Base-by-base conservation (phyloP, 2,888 invertebrate species). In the Troides oblongomaculatus region DNA sequence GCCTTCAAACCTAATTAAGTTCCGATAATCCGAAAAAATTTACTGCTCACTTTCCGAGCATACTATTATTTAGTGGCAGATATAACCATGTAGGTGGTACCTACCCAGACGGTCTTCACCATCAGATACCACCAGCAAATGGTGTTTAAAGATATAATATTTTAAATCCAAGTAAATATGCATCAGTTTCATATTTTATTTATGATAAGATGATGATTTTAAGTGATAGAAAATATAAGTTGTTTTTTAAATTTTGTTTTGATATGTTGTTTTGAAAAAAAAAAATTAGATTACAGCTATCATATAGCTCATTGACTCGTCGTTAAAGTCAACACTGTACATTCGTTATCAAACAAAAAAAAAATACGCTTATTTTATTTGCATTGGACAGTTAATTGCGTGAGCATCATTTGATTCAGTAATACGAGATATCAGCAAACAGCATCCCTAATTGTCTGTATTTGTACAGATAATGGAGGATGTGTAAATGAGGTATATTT, bases 401-500 rank as follows among this genome's bases (percentile, higher is more conserved):
- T 17, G 36, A n/a, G n/a, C 39, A 17, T n/a, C 17, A 66, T 39
- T 18, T 66, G 62, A 46, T 25, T 46, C n/a, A 18, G 17, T 68
- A 63, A 50, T 39, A 60, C 4, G 60, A 58, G 53, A 60, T 53
- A 59, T 53, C 59, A 64, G 50, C 59, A 63, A 18, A 46, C 59
- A 8, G 53, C 64, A 64, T 59, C 59, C 68, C 53, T 6, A 57
- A n/a, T 60, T 64, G 64, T 64, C 63, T 63, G 46, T 64, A 36
- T 68, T 59, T 59, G 53, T 50, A 57, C 18, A 21, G n/a, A 56
- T 10, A 56, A 4, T 21, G 21, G n/a, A 56, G 46, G 46, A 46
- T 46, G 46, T 46, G 4, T 46, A 46, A 0, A 46, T 46, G 1
- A 46, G 14, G 46, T 46, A 46, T 46, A 14, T 46, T 14, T 46